Evolutionary conservation across 2,113 vertebrate species (phyloP).

Genomic region (Cebus imitator): DNA sequence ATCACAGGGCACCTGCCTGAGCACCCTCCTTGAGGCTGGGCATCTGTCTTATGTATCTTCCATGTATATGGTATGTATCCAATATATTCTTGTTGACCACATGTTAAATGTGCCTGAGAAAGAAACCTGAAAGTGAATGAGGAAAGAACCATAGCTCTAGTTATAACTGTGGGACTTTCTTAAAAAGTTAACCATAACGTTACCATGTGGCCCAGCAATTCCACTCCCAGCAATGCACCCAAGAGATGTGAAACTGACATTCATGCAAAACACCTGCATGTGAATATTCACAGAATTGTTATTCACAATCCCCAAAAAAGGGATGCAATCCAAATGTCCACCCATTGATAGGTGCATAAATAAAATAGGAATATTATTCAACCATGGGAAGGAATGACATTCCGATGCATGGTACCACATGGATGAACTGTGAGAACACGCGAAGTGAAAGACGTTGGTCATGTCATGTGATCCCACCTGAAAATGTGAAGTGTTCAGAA

Average conservation of each 20-base stretch:
- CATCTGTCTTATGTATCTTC: background rate
- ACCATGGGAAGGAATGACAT: background rate
- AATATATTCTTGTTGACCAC: background rate
- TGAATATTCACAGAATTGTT: background rate
- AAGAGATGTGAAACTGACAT: background rate
- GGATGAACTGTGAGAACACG: background rate
- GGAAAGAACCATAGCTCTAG: background rate
- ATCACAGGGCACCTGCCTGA: background rate
- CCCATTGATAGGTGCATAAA: background rate
- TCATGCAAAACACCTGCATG: background rate
- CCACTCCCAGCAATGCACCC: background rate
- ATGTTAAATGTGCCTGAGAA: background rate
- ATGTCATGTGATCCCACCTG: background rate
- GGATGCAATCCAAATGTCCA: background rate
- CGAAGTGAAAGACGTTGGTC: background rate
- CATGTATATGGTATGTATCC: background rate
- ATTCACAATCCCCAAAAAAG: too few relatives aligned
- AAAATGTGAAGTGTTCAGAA: background rate
- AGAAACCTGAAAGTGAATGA: background rate
- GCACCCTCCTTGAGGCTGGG: background rate
- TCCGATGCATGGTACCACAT: background rate
- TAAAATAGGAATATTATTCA: background rate
- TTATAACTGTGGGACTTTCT: background rate
- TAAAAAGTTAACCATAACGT: background rate
- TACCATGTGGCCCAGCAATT: background rate